Evolutionary conservation across 2,888 invertebrate species (phyloP), one percentile per base, ranked within the genome.

Genomic region (Lycophotia porphyrea): DNA sequence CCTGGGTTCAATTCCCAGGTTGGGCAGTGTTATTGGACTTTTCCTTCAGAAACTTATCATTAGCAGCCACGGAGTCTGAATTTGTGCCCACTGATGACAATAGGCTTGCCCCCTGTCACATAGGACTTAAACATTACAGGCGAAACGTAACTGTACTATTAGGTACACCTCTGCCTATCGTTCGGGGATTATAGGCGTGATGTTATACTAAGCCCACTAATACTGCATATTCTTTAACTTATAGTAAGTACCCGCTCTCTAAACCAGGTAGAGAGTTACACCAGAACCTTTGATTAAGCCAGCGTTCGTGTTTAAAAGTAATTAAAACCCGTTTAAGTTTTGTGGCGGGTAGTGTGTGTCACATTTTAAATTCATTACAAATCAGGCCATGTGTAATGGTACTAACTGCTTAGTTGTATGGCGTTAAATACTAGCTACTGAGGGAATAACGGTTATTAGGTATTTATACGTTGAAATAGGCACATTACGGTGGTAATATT

Each of bases 321-420:
- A 80, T 84, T 84, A 80, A 84, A 80, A 71, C 44, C 58, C 60
- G 73, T 73, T 83, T 75, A 77, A 86, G 71, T 86, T 73, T 74
- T 61, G 42, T 80, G 77, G 65, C 24, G 63, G 64, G 49, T 42
- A 61, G 68, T 84, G 70, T 80, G 76, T 84, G 84, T 79, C 81
- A 76, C 72, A 81, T 85, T 70, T 81, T 79, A 78, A 76, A 81
- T 78, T 84, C 70, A 76, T 74, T 76, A 76, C 44, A 78, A 84
- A 81, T 80, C 80, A 78, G 81, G 74, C 80, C 87, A 68, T 77
- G 70, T 75, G 55, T 70, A 71, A 80, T 75, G 44, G 21, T 18
- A 61, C 64, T 66, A 49, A 68, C 52, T 44, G 42, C 67, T 49
- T 61, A 65, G 49, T 82, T 69, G 67, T 61, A 49, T 55, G 55